Base-by-base conservation (phyloP, 2,113 vertebrate genomes). In the Apodemus sylvaticus region DNA sequence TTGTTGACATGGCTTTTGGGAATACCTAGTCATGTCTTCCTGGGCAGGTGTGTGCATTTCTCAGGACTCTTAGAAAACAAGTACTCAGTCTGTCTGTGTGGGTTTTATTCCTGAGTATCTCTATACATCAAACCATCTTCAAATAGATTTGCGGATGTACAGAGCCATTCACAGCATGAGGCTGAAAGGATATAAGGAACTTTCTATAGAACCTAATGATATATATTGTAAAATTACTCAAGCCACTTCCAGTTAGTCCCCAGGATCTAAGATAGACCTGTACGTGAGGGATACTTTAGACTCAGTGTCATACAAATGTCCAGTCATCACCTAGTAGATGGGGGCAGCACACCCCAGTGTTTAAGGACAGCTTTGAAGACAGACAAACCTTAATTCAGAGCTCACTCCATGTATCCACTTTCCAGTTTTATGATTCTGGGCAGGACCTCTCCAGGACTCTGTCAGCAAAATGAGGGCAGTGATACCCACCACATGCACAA, bases 401-500 rank as follows among this genome's bases (percentile, higher is more conserved):
- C 85, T 74, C 66, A 24, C 58, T 5, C 4, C 42, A n/a, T 3
- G 14, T n/a, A 14, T 82, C 53, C 31, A 31, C 77, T 92, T 73
- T 45, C 60, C 82, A 53, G 22, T 74, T 92, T 42, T 94, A 17
- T 91, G 96, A 94, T 96, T 89, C 93, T 93, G 91, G 91, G 85
- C 87, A 93, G 91, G 77, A 48, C 86, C 82, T 86, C 85, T 92
- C 73, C 14, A 76, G 55, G 66, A 36, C n/a, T 90, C 81, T 26
- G 14, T 91, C 93, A 96, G 92, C 95, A 94, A 91, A 94, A 79
- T 91, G 66, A 66, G 45, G 86, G 39, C 91, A 90, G 83, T 94
- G 90, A 55, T 89, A 83, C 89, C 76, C 13, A 58, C 55, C 8
- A 13, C 22, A 20, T 55, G 45, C 60, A 51, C 22, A 62, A 42